Percentiles rank a stretch among this genome's conserved stretches.
phyloP scores from a whole-genome alignment of 35 echinoderm and acorn worm species.

The Apostichopus japonicus region DNA sequence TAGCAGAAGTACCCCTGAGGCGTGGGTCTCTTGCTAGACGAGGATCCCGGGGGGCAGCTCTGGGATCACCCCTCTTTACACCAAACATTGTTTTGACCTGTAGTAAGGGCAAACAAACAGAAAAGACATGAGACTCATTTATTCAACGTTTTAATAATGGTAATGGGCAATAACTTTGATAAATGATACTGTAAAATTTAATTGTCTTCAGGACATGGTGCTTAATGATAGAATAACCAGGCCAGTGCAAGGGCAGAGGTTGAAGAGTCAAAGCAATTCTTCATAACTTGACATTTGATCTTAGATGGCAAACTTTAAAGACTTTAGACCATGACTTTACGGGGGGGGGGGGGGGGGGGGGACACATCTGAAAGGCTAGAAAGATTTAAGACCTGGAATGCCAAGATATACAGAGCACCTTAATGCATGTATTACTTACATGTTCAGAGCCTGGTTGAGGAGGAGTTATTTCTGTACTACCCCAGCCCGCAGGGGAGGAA shows the following conservation, averaged over 20 bases:
- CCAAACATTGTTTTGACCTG: neutral
- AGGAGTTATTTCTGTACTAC: constrained; percentile 29
- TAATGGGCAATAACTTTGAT: no score
- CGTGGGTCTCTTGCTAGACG: constrained; percentile 41
- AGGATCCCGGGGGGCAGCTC: constrained; percentile 81
- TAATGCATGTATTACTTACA: neutral
- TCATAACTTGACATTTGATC: no score
- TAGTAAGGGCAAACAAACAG: neutral
- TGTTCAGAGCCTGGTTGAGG: constrained; percentile 49
- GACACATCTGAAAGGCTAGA: no score
- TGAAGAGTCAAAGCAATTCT: no score
- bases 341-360: no score
- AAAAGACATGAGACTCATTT: neutral
- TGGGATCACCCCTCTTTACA: constrained; percentile 64
- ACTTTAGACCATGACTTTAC: no score
- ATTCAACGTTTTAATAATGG: neutral
- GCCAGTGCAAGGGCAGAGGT: no score
- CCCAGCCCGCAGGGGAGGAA: constrained; percentile 11
- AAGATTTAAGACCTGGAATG: no score
- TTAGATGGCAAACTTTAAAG: no score
- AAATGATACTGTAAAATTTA: no score
- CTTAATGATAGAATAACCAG: neutral
- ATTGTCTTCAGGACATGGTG: no score
- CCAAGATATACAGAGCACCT: no score
- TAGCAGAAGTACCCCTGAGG: neutral